A percentile compares a stretch with the other conserved stretches of the same genome.
These are phyloP conservation scores for Elysia crispata DNA, from an alignment of 2,888 invertebrate genomes.

Conservation along the genomic window DNA sequence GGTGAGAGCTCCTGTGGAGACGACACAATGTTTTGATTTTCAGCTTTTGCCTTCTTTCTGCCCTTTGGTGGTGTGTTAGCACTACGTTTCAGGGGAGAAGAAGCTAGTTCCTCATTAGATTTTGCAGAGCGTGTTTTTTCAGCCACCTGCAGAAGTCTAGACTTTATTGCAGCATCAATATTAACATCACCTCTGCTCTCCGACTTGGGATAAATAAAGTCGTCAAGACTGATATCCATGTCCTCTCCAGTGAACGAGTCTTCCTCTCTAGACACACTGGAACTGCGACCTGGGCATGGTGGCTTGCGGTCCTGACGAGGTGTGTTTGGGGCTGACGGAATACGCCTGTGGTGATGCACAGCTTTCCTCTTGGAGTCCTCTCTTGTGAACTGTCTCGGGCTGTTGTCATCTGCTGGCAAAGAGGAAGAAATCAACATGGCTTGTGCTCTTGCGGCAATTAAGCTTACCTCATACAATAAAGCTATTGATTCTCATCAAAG, in stretches of 20 bases:
- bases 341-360: constrained; percentile 60
- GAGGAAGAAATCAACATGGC: too few species aligned
- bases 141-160: constrained; percentile 51
- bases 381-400: constrained; percentile 57
- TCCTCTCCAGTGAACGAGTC: neutral
- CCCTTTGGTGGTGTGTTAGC: constrained; percentile 62
- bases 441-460: too few species aligned
- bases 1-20: constrained; percentile 32
- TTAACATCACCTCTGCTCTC: constrained; percentile 44
- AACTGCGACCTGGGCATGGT: constrained; percentile 9
- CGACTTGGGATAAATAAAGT: neutral
- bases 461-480: too few species aligned
- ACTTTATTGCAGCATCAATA: constrained; percentile 52
- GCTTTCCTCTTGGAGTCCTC: constrained; percentile 67
- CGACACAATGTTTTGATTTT: constrained; percentile 34
- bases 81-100: constrained; percentile 58
- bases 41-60: constrained; percentile 59
- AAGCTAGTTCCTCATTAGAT: constrained; percentile 54
- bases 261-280: constrained; percentile 24
- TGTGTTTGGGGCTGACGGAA: constrained; percentile 68
- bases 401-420: too few species aligned
- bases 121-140: constrained; percentile 39
- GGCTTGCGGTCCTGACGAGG: constrained; percentile 60
- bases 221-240: constrained; percentile 23
- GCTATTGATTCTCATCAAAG: too few species aligned